Evolutionary conservation across 2,888 invertebrate genomes (phyloP), one percentile per base, ranked within the genome.

Genomic region (Hoplodrina ambigua): DNA sequence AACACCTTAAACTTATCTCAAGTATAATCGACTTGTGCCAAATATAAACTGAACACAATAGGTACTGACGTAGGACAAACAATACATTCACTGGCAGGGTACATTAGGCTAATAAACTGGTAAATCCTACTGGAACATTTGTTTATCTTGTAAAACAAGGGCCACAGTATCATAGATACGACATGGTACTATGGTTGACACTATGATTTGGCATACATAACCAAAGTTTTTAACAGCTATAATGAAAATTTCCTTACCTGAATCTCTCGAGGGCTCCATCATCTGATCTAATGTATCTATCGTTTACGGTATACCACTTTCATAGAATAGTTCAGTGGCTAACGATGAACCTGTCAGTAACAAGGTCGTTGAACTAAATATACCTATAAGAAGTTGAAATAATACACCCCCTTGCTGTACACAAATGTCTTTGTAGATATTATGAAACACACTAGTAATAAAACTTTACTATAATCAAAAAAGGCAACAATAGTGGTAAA

Each of bases 341-440:
- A 89, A 93, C 92, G 94, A 95, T 95, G 95, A 94, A 95, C 96
- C 96, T 96, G 96, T 95, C 96, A 96, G 95, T 91, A 96, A 94
- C 95, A 96, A 96, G 96, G 96, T 96, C 96, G 94, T 92, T 96
- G 96, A 96, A 96, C 96, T 95, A 95, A 95, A 96, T 96, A 94
- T 95, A 95, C 94, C 93, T 94, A 94, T 88, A 88, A 0, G 78
- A 83, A 75, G 72, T 80, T 91, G 89, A 90, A 90, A 90, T 88
- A 90, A 89, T 88, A 91, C 89, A 91, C 90, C 85, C 86, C 87
- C 85, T 85, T 75, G 72, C 79, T 85, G 83, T 83, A 87, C 88
- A 88, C 87, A 82, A 85, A 85, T 58, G 69, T 86, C 74, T 87
- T 75, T 78, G 69, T 53, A 67, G 75, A 81, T 88, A 85, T 72